Base-by-base conservation (phyloP, 2,113 vertebrate species). In the Mus musculus region DNA sequence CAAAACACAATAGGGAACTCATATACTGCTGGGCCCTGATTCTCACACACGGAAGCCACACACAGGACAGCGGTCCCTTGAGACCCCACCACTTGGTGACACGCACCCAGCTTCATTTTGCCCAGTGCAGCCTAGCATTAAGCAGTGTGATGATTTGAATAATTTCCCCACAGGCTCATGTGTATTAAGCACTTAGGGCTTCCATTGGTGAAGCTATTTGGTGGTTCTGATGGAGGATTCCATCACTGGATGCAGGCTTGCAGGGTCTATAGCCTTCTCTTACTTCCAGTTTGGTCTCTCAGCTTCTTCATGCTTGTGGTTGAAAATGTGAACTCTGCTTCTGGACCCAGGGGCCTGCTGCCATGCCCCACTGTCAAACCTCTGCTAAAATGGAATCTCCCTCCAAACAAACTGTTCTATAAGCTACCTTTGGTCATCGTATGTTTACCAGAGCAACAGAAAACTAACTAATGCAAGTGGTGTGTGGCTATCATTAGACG, bases 11-110 rank as follows among this genome's bases (percentile, higher is more conserved):
- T 11, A 71, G n/a, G 14, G 46, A 65, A 65, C 16, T 54, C 4
- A 16, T 0, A 59, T n/a, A 87, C 28, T 14, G 36, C 22, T 19
- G 49, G 11, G 20, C 19, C 17, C 20, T 39, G 7, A 28, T 14
- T 7, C 12, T 10, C 1, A 6, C 26, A 30, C 67, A 22, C 0
- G 10, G n/a, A 59, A 13, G 52, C 17, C 12, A 20, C 42, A n/a
- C 30, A n/a, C 19, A n/a, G 75, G 59, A 24, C 56, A 17, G 30
- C 1, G 42, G 22, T 39, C 13, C 13, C 30, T 13, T 19, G 13
- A 14, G 56, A 63, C 1, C 4, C 30, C 85, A 39, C 33, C 22
- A 13, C 52, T n/a, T 8, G 10, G 52, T 11, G 26, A 33, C 52
- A 22, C 5, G n/a, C 17, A n/a, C 72, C 4, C 89, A 16, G 11